Evolutionary conservation across 2,797 vertebrate genomes (phyloP), one percentile per base, ranked within the genome.

Genomic region (Cygnus olor): DNA sequence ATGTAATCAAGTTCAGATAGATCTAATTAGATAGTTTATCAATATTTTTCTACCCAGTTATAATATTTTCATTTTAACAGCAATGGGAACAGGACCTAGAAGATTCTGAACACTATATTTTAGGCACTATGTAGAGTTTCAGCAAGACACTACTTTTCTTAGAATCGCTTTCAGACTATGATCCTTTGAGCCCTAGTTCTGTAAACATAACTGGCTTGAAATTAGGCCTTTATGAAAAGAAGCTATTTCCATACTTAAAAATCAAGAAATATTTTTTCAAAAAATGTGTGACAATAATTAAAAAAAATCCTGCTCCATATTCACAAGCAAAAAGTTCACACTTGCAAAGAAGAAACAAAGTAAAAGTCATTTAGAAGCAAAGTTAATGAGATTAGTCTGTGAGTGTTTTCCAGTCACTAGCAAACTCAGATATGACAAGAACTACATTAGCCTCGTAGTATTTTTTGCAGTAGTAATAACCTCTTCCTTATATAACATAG

Each of bases 31-130:
- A 60, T 44, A 51, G 28, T 54, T 85, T 64, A 88, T 27, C 60
- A 25, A 25, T 88, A 3, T 56, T 83, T 61, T 88, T 89, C 57
- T 92, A 57, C 47, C 1, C 1, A 78, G 10, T 91, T 80, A 74
- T 69, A 90, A 38, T 54, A 69, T 40, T 90, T 90, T 81, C 10
- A 38, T 79, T 90, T 92, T 25, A 89, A 68, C 45, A 94, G 79
- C 25, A 94, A 72, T 36, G 88, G 45, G 63, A 90, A 78, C 13
- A 90, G 38, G 51, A 66, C 38, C 25, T 69, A 1, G 13, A 60
- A 77, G 80, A 63, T 71, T 77, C 44, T 73, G 24, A 54, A 64
- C 14, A 68, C 40, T 61, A 22, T 83, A 76, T 71, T 72, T 88
- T 64, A 88, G 63, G 85, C 82, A 86, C 34, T 28, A 80, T 61